Base-by-base conservation (phyloP, 2,888 invertebrate genomes). In the Pinctada fucata region DNA sequence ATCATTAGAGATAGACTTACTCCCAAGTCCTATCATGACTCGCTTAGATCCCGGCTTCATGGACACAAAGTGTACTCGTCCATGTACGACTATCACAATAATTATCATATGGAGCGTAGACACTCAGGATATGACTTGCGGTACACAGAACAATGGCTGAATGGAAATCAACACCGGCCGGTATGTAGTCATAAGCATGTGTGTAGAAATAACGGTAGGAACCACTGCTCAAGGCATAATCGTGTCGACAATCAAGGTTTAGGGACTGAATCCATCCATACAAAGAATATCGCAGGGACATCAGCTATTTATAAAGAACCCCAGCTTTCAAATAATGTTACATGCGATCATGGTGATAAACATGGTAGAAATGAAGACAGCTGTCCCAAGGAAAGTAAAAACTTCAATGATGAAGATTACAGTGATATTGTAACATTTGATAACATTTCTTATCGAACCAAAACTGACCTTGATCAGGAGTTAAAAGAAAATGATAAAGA, bases 1-100 rank as follows among this genome's bases (percentile, higher is more conserved):
- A 74, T 74, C 8, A 74, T 74, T 10, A 48, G 51, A 67, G 50
- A 48, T 4, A 74, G 74, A 51, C 74, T 74, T 16, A 47, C 50
- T 49, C 45, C 74, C 65, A 66, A 63, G 47, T 8, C 68, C 3
- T 8, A 45, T 3, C 47, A 68, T 68, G 68, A 47, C 6, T 68
- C 68, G 3, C 47, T 68, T 2, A n/a, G 68, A 68, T 68, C 45
- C 10, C 13, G 68, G 10, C 68, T 47, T 6, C 58, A 58, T 58
- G 58, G 58, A 58, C 58, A 13, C 58, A 58, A 58, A 6, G 58
- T 58, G 58, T 58, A 58, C 13, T 10, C 8, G 1, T 10, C 58
- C 13, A 58, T 58, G 58, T 13, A 58, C 8, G 1, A 58, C 6
- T 58, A 10, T 58, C 58, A 58, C 58, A 6, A 58, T 6, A 58